These are phyloP conservation scores for Aphelocoma californica DNA, from an alignment of 2,797 vertebrate species.

Conservation along the genomic window DNA sequence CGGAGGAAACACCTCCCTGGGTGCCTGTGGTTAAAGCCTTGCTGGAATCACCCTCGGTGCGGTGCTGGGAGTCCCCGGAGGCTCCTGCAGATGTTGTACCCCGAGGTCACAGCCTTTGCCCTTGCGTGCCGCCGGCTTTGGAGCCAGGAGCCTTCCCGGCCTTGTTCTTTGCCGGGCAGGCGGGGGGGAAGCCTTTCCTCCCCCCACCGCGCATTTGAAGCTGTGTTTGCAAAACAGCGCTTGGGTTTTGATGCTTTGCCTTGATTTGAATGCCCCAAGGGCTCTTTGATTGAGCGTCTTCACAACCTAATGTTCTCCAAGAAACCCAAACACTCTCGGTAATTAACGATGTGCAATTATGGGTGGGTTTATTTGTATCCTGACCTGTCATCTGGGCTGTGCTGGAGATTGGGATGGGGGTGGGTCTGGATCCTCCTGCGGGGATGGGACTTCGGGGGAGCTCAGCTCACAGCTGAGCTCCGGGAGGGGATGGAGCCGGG, in stretches of 20 bases:
- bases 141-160: not conserved
- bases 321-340: not conserved
- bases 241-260: slow-evolving; percentile 12
- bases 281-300: slow-evolving; percentile 7
- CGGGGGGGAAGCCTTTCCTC: not conserved
- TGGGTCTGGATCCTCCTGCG: not conserved
- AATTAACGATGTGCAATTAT: not conserved
- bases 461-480: not conserved
- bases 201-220: not conserved
- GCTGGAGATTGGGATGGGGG: not conserved
- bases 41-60: not conserved
- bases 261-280: not conserved
- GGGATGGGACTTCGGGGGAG: not conserved
- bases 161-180: not conserved
- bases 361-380: not conserved
- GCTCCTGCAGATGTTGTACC: not conserved
- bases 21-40: not conserved
- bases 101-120: slow-evolving; percentile 16
- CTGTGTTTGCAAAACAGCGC: slow-evolving; percentile 3
- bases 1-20: fast-evolving
- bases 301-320: not conserved
- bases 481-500: not conserved
- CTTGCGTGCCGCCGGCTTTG: not conserved
- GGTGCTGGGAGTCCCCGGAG: not conserved
- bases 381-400: not conserved